phyloP scores from a whole-genome alignment of 1,140 invertebrate species.

The Amyelois transitella region DNA sequence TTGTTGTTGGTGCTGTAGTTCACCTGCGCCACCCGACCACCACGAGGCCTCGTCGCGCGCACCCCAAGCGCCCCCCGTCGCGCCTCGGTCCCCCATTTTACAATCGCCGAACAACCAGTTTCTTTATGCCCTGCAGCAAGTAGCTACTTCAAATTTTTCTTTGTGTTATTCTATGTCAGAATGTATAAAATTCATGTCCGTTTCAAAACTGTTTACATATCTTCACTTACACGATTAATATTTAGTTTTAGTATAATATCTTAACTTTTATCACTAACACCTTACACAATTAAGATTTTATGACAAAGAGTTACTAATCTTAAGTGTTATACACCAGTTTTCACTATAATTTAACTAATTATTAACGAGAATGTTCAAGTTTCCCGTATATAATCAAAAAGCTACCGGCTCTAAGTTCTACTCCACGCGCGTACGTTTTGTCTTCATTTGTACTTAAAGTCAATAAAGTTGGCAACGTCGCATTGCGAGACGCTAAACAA shows the following conservation, averaged over 20 bases:
- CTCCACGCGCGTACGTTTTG: slow-evolving; percentile 70
- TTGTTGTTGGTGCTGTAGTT: slow-evolving; percentile 77
- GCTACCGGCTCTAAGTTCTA: slow-evolving; percentile 65
- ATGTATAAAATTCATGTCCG: slow-evolving; percentile 39
- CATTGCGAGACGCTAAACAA: slow-evolving; percentile 71
- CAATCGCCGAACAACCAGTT: slow-evolving; percentile 61
- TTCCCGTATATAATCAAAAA: slow-evolving; percentile 50
- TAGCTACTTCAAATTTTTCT: slow-evolving; percentile 37
- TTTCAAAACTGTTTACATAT: slow-evolving; percentile 20
- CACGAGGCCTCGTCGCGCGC: slow-evolving; percentile 78
- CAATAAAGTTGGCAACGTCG: slow-evolving; percentile 74
- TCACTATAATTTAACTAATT: slow-evolving; percentile 13
- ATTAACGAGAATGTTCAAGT: slow-evolving; percentile 31
- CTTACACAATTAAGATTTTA: slow-evolving; percentile 29
- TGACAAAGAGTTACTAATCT: slow-evolving; percentile 53
- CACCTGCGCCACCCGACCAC: slow-evolving; percentile 75
- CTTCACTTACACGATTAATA: slow-evolving; percentile 8
- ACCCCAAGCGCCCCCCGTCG: slow-evolving; percentile 77
- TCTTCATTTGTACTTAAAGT: slow-evolving; percentile 68
- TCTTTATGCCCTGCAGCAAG: slow-evolving; percentile 49
- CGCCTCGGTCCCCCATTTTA: slow-evolving; percentile 69
- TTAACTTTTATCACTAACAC: slow-evolving; percentile 37
- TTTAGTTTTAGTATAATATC: slow-evolving; percentile 26
- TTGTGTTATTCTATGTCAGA: slow-evolving; percentile 31
- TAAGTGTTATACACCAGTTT: slow-evolving; percentile 33